Evolutionary conservation across 1,140 invertebrate genomes (phyloP).

Genomic region (Drosophila willistoni): DNA sequence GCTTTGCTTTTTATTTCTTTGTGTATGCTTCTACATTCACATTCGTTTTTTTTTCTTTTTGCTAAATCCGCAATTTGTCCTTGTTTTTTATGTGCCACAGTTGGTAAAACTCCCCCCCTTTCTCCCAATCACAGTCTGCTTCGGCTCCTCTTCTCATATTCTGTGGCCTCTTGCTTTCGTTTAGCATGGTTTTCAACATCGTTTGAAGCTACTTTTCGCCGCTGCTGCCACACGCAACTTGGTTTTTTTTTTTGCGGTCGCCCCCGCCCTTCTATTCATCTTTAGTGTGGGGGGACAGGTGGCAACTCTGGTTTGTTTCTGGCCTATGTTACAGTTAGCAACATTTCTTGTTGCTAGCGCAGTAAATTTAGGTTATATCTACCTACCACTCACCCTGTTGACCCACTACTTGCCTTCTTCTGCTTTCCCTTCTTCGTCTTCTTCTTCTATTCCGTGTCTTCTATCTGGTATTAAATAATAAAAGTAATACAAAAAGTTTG

Average conservation of each 20-base stretch:
- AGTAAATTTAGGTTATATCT: conserved; percentile 49
- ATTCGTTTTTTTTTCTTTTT: conserved; percentile 34
- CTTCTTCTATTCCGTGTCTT: background rate
- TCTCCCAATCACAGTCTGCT: background rate
- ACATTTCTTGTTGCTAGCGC: conserved; percentile 33
- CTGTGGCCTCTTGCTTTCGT: conserved; percentile 32
- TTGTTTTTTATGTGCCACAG: conserved; percentile 51
- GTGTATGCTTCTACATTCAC: conserved; percentile 51
- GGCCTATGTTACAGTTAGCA: conserved; percentile 35
- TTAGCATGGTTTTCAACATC: conserved; percentile 40
- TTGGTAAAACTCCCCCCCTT: conserved; percentile 17
- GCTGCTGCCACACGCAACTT: conserved; percentile 45
- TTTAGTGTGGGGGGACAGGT: conserved; percentile 28
- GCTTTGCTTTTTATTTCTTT: conserved; percentile 39
- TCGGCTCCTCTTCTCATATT: background rate
- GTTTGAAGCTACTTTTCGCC: conserved; percentile 43
- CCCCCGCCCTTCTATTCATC: background rate
- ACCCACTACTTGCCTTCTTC: background rate
- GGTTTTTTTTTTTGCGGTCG: conserved; percentile 16
- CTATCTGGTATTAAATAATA: conserved; percentile 37
- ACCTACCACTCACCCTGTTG: conserved; percentile 11
- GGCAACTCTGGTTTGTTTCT: conserved; percentile 32
- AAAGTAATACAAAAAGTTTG: conserved; percentile 34
- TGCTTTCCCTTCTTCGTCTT: background rate
- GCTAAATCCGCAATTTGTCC: conserved; percentile 55